Percentiles rank a stretch among this genome's conserved stretches.
These are phyloP conservation scores for Diglossa cyanea DNA, from an alignment of 2,797 vertebrate species.

Conservation along the genomic window DNA sequence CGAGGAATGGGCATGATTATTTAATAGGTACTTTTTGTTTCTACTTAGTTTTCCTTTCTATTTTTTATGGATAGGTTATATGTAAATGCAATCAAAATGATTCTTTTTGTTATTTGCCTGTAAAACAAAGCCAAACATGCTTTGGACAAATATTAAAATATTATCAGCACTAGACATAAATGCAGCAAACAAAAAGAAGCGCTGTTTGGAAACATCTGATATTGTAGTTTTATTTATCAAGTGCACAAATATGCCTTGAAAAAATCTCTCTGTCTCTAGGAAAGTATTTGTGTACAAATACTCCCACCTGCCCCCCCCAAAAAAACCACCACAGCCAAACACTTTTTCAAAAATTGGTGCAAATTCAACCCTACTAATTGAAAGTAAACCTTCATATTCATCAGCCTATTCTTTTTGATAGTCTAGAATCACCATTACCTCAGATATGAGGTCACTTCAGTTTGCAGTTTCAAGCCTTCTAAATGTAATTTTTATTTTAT, in stretches of 20 bases:
- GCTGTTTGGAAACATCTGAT: not conserved
- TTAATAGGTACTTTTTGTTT: conserved; percentile 31
- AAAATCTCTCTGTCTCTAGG: not conserved
- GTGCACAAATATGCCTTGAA: not conserved
- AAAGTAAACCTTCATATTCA: not conserved
- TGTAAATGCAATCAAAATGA: conserved; percentile 3
- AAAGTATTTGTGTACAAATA: not conserved
- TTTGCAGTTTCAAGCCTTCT: not conserved
- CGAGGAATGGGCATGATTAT: conserved; percentile 39
- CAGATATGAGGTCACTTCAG: not conserved
- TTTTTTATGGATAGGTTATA: not conserved
- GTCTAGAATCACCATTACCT: not conserved
- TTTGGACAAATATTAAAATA: not conserved
- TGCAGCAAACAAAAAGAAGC: not conserved
- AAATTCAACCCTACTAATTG: not conserved
- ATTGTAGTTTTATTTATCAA: not conserved
- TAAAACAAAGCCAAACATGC: not conserved
- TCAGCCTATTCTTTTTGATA: not conserved
- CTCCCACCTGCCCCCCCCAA: accelerated
- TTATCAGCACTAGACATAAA: not conserved
- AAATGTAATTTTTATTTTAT: conserved; percentile 1
- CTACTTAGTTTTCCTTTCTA: not conserved
- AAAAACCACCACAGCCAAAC: not conserved
- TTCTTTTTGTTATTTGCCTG: not conserved
- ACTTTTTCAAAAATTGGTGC: not conserved